Conservation (phyloP, 2,888 invertebrate genomes). For the Aphodius granarius region DNA sequence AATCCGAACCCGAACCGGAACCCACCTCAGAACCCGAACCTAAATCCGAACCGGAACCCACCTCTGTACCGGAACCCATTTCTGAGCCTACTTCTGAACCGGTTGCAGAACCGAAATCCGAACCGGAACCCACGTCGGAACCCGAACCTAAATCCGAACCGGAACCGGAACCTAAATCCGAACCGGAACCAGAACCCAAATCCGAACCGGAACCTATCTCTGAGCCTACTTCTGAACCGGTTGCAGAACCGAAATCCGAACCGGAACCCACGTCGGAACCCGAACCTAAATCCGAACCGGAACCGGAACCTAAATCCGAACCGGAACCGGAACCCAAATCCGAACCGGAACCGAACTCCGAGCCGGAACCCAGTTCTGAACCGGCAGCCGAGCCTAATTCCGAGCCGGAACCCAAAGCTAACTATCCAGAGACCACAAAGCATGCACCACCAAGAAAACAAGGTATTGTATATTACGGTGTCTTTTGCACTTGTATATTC, state of each 20-base stretch:
- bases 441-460: constrained; percentile 41
- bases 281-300: constrained; percentile 52
- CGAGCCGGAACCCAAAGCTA: constrained; percentile 49
- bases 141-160: constrained; percentile 37
- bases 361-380: constrained; percentile 51
- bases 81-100: constrained; percentile 51
- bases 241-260: constrained; percentile 50
- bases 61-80: constrained; percentile 48
- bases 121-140: constrained; percentile 2
- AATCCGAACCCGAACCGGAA: constrained; percentile 46
- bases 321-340: constrained; percentile 53
- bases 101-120: constrained; percentile 47
- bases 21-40: constrained; percentile 47
- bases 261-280: constrained; percentile 53
- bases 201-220: constrained; percentile 15
- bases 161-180: constrained; percentile 50
- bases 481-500: not conserved
- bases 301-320: constrained; percentile 51
- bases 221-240: constrained; percentile 51
- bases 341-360: constrained; percentile 49
- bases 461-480: constrained; percentile 52
- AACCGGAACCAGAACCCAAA: constrained; percentile 43
- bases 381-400: constrained; percentile 56
- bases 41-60: constrained; percentile 46
- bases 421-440: constrained; percentile 41